These are phyloP conservation scores for Micrasema minimum DNA, from an alignment of 1,140 invertebrate genomes.

Conservation along the genomic window DNA sequence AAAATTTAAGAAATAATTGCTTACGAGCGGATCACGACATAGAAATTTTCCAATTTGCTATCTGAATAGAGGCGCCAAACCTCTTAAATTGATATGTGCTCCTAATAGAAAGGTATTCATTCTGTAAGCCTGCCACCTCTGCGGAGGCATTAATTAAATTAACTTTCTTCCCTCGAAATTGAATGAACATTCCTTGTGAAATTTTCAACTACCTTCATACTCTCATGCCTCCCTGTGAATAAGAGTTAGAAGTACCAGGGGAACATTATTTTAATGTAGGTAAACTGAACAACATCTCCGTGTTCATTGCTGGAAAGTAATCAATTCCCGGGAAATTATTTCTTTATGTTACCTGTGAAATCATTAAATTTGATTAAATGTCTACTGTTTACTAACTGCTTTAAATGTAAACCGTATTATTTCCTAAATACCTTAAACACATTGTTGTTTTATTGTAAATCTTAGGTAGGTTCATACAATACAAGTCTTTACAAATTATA, in stretches of 20 bases:
- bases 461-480: too few relatives aligned
- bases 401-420: too few relatives aligned
- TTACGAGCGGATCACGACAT: conserved; percentile 7
- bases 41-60: conserved; percentile 34
- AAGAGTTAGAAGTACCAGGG: conserved; percentile 9
- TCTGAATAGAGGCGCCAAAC: conserved; percentile 20
- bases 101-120: conserved; percentile 40
- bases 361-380: too few relatives aligned
- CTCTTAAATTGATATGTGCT: conserved; percentile 46
- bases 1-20: conserved; percentile 27
- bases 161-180: conserved; percentile 52
- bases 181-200: conserved; percentile 51
- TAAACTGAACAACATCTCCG: neutral
- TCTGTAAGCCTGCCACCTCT: conserved; percentile 42
- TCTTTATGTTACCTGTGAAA: too few relatives aligned
- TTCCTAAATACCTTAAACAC: too few relatives aligned
- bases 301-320: neutral
- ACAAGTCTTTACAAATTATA: too few relatives aligned
- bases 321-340: too few relatives aligned
- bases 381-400: too few relatives aligned
- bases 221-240: conserved; percentile 18
- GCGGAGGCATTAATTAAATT: conserved; percentile 52
- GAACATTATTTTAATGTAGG: conserved; percentile 3
- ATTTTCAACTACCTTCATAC: conserved; percentile 35
- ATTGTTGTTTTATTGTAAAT: too few relatives aligned